Conservation (phyloP, 2,888 invertebrate genomes). For the Aphodius sticticus region DNA sequence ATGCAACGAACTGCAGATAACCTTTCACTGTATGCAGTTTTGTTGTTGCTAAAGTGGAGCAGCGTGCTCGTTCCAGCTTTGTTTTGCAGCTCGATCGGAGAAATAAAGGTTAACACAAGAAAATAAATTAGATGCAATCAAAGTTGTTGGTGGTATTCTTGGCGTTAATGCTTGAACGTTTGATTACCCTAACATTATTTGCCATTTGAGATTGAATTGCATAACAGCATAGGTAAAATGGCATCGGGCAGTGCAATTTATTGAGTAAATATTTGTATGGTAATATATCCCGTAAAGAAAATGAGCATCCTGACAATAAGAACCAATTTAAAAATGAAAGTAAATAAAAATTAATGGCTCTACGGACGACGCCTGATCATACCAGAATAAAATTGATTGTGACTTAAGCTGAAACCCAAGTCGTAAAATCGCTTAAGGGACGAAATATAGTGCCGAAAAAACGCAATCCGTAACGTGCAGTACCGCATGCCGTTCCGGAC, state of each 20-base stretch:
- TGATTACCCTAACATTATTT: neutral
- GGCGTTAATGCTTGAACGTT: neutral
- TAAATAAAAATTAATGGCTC: no score
- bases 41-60: neutral
- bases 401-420: no score
- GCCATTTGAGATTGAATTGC: neutral
- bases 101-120: neutral
- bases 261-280: neutral
- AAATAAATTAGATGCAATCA: slow-evolving; percentile 20
- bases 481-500: no score
- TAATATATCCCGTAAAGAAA: no score
- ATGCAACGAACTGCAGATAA: slow-evolving; percentile 29
- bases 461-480: no score
- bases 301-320: no score
- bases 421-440: no score
- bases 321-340: no score
- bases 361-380: no score
- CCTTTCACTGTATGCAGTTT: slow-evolving; percentile 21
- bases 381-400: no score
- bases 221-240: neutral
- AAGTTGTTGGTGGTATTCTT: slow-evolving; percentile 17
- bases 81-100: slow-evolving; percentile 9
- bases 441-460: no score
- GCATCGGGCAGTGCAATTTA: neutral
- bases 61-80: slow-evolving; percentile 10